Percentiles rank a stretch among this genome's conserved stretches.
Evolutionary conservation across 2,113 vertebrate genomes (phyloP).

Genomic region (Ivindomyrus marchei): DNA sequence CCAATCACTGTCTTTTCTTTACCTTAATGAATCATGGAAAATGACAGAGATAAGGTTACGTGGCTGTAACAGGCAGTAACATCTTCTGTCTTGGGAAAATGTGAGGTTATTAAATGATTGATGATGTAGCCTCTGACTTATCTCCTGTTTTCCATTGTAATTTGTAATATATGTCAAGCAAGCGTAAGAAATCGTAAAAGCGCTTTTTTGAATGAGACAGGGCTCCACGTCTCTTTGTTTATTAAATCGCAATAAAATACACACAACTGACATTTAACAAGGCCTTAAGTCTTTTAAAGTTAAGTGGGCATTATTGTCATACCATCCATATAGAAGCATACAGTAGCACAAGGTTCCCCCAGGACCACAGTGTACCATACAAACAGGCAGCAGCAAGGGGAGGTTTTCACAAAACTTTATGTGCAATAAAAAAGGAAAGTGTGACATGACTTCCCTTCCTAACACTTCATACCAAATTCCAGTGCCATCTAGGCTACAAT

Average conservation of each 20-base stretch:
- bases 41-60: constrained; percentile 44
- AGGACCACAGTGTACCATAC: background rate
- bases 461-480: background rate
- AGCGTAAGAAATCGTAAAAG: constrained; percentile 57
- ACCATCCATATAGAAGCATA: background rate
- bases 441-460: background rate
- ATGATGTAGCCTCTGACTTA: constrained; percentile 43
- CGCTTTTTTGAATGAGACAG: constrained; percentile 13
- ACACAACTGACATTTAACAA: background rate
- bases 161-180: constrained; percentile 46
- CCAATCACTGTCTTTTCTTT: background rate
- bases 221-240: background rate
- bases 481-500: background rate
- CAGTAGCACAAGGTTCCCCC: background rate
- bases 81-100: constrained; percentile 17
- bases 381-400: background rate
- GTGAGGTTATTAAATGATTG: constrained; percentile 41
- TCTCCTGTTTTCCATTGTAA: constrained; percentile 30
- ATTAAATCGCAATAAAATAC: background rate
- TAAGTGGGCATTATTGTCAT: background rate
- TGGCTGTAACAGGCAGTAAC: constrained; percentile 24
- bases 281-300: background rate
- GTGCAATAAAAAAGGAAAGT: background rate
- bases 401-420: background rate
- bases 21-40: constrained; percentile 8